These are phyloP conservation scores for Drosophila emarginata DNA, from an alignment of 2,888 invertebrate genomes.

Conservation along the genomic window DNA sequence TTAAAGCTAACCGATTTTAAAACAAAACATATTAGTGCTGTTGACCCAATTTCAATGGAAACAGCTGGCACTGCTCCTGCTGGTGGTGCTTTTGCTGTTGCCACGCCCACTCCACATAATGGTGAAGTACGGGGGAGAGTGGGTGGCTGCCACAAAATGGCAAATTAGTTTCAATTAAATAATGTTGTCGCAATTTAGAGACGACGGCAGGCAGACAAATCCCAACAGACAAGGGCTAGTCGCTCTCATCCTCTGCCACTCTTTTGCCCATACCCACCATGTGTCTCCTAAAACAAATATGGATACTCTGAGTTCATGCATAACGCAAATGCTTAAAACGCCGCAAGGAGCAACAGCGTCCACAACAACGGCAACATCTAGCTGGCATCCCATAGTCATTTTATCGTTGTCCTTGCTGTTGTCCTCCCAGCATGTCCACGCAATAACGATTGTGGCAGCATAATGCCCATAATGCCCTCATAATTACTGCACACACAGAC, in stretches of 20 bases:
- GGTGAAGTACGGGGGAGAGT: conserved; percentile 2
- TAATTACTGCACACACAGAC: conserved; percentile 76
- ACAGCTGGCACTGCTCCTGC: not conserved
- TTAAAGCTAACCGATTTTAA: not conserved
- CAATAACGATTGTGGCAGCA: conserved; percentile 75
- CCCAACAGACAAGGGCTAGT: conserved; percentile 9
- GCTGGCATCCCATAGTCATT: conserved; percentile 7
- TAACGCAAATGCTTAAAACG: conserved; percentile 66
- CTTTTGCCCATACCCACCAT: not conserved
- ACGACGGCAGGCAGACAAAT: conserved; percentile 24
- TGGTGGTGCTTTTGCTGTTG: not conserved
- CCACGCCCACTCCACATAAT: conserved; percentile 21
- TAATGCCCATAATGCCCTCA: conserved; percentile 79
- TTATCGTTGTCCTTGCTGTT: conserved; percentile 19
- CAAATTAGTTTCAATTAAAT: conserved; percentile 81
- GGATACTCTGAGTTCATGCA: conserved; percentile 60
- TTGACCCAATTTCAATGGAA: conserved; percentile 29
- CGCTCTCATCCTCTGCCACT: not conserved
- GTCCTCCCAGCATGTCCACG: conserved; percentile 75
- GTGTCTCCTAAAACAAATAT: conserved; percentile 19
- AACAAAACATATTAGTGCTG: not conserved
- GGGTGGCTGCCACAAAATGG: conserved; percentile 69
- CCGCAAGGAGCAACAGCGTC: conserved; percentile 57
- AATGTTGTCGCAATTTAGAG: conserved; percentile 73
- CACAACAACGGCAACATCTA: conserved; percentile 34